Evolutionary conservation across 2,113 vertebrate genomes (phyloP).

Genomic region (Suricata suricatta): DNA sequence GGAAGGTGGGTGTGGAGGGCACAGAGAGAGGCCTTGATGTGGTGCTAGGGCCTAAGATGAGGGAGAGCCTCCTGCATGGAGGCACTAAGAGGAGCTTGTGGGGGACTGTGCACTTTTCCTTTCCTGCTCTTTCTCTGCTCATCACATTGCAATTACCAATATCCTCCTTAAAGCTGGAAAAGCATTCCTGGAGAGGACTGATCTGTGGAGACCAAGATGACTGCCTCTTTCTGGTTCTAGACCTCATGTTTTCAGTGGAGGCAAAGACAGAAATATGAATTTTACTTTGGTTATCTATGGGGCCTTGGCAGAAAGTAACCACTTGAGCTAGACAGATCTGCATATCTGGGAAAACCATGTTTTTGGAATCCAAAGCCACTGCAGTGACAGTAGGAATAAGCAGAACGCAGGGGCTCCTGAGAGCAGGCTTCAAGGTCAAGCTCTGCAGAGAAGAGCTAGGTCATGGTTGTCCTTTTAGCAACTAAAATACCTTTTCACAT

Average conservation of each 20-base stretch:
- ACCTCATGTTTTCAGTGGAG: background rate
- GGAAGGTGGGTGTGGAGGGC: rapidly evolving
- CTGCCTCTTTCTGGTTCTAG: background rate
- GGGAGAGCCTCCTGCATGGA: background rate
- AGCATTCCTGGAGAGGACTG: background rate
- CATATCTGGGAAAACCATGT: background rate
- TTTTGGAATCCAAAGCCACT: background rate
- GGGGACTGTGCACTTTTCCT: background rate
- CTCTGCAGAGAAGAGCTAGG: background rate
- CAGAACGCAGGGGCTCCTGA: background rate
- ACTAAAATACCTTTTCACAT: background rate
- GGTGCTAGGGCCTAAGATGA: background rate
- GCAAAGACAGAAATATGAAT: background rate
- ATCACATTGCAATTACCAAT: background rate
- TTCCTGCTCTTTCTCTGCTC: background rate
- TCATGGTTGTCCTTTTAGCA: background rate
- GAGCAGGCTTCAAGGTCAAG: background rate
- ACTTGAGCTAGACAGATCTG: background rate
- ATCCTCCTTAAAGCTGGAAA: background rate
- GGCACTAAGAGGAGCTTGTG: background rate
- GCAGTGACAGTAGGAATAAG: background rate
- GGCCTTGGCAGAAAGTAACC: background rate
- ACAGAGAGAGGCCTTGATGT: rapidly evolving
- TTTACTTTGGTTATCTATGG: background rate
- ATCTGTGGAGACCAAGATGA: background rate